Conservation (phyloP, 2,888 invertebrate species). For the Oegoconia quadripuncta region DNA sequence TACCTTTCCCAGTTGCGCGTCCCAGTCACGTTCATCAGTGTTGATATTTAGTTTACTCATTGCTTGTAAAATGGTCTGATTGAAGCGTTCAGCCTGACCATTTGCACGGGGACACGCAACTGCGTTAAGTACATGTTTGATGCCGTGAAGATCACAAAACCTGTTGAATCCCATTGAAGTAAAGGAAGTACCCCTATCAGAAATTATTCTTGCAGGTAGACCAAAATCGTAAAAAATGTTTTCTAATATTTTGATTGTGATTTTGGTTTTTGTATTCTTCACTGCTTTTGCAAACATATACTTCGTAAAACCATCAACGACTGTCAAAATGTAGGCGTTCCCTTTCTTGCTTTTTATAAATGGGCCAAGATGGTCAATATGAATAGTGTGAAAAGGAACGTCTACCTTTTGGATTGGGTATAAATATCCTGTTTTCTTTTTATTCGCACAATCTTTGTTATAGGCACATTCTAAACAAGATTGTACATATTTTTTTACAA, state of each 20-base stretch:
- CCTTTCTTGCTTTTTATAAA: conserved; percentile 35
- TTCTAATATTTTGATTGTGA: conserved; percentile 28
- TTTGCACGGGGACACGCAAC: conserved; percentile 20
- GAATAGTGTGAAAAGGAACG: conserved; percentile 47
- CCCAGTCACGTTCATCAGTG: conserved; percentile 18
- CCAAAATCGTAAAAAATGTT: no score
- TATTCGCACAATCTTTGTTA: conserved; percentile 30
- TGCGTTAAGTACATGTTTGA: conserved; percentile 27
- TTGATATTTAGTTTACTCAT: neutral
- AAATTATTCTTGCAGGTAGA: conserved; percentile 28
- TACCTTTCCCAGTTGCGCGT: conserved; percentile 15
- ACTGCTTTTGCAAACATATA: conserved; percentile 36
- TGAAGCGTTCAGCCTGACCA: conserved; percentile 13
- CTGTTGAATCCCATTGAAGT: conserved; percentile 37
- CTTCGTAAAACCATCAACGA: conserved; percentile 46
- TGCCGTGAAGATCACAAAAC: conserved; percentile 29
- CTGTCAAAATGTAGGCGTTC: conserved; percentile 34
- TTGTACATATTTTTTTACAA: conserved; percentile 44
- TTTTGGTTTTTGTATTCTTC: conserved; percentile 29
- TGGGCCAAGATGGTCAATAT: conserved; percentile 54
- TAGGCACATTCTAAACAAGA: conserved; percentile 45
- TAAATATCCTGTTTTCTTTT: conserved; percentile 31
- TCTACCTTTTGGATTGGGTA: conserved; percentile 47
- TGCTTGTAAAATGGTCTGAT: conserved; percentile 3
- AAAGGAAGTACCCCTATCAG: conserved; percentile 45